These are phyloP conservation scores for Scaptomyza parva DNA, from an alignment of 2,888 invertebrate species.

Conservation along the genomic window DNA sequence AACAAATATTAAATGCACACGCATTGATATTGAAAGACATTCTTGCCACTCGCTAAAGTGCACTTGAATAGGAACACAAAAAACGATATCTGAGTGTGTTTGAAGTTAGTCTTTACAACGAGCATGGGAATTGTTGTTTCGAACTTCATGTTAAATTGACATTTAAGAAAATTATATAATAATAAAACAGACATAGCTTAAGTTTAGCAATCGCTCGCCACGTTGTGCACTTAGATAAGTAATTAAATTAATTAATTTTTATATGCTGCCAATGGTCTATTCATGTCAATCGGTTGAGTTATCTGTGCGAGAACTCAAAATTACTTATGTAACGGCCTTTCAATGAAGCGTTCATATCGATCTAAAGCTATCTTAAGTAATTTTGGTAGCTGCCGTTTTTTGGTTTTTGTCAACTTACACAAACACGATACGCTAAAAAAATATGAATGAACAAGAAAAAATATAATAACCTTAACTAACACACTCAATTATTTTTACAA, in stretches of 20 bases:
- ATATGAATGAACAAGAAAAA: not conserved
- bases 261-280: slow-evolving; percentile 57
- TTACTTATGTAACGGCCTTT: slow-evolving; percentile 53
- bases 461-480: not conserved
- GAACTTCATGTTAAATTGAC: slow-evolving; percentile 55
- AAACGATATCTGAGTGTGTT: slow-evolving; percentile 1
- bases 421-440: slow-evolving; percentile 11
- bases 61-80: slow-evolving; percentile 44
- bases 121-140: slow-evolving; percentile 34
- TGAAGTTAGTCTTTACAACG: slow-evolving; percentile 8
- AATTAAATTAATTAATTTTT: slow-evolving; percentile 77
- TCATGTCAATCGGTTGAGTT: slow-evolving; percentile 42
- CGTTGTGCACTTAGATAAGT: slow-evolving; percentile 65
- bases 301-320: slow-evolving; percentile 39
- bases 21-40: slow-evolving; percentile 49
- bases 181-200: slow-evolving; percentile 31
- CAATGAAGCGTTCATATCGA: slow-evolving; percentile 41
- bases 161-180: slow-evolving; percentile 45
- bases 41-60: slow-evolving; percentile 56
- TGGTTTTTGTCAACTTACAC: slow-evolving; percentile 41
- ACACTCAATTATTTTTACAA: too few relatives aligned
- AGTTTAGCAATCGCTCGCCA: slow-evolving; percentile 37
- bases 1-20: slow-evolving; percentile 11
- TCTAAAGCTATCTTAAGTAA: slow-evolving; percentile 39
- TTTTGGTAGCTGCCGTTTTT: slow-evolving; percentile 48